These are phyloP conservation scores for Therioaphis trifolii DNA, from an alignment of 2,888 invertebrate species.

Conservation along the genomic window DNA sequence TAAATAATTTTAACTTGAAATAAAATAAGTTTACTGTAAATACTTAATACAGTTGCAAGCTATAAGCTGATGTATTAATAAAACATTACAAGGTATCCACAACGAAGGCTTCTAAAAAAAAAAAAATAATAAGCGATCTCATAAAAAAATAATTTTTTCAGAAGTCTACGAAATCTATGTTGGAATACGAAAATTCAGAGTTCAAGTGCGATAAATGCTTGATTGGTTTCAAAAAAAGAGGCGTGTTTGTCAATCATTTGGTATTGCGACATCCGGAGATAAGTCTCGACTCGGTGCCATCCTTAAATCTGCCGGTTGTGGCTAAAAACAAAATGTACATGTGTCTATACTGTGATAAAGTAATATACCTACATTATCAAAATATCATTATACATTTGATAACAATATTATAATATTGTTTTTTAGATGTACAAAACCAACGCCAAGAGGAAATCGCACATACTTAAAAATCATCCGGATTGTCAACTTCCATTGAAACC, in stretches of 20 bases:
- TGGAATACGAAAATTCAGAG: slow-evolving; percentile 43
- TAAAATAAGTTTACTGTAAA: no score
- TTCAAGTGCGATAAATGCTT: slow-evolving; percentile 83
- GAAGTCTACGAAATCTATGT: slow-evolving; percentile 41
- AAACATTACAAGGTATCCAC: no score
- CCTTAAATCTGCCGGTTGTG: slow-evolving; percentile 82
- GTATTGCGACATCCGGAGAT: slow-evolving; percentile 81
- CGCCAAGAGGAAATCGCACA: slow-evolving; percentile 85
- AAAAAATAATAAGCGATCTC: no score
- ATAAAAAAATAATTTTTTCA: background rate
- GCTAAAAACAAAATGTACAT: slow-evolving; percentile 82
- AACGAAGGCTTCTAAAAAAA: no score
- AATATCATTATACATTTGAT: no score
- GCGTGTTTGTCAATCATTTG: slow-evolving; percentile 87
- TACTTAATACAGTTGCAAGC: no score
- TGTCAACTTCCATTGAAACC: slow-evolving; percentile 72
- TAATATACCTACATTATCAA: slow-evolving; percentile 66
- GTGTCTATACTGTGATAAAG: slow-evolving; percentile 86
- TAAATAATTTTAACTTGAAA: no score
- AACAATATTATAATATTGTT: slow-evolving; percentile 24
- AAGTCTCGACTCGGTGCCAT: slow-evolving; percentile 76
- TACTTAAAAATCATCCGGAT: slow-evolving; percentile 85
- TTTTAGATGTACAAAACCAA: slow-evolving; percentile 81
- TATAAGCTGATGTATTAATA: no score
- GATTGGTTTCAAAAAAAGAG: slow-evolving; percentile 83